Conservation (phyloP, 2,797 vertebrate genomes). For the Protosalanx chinensis region DNA sequence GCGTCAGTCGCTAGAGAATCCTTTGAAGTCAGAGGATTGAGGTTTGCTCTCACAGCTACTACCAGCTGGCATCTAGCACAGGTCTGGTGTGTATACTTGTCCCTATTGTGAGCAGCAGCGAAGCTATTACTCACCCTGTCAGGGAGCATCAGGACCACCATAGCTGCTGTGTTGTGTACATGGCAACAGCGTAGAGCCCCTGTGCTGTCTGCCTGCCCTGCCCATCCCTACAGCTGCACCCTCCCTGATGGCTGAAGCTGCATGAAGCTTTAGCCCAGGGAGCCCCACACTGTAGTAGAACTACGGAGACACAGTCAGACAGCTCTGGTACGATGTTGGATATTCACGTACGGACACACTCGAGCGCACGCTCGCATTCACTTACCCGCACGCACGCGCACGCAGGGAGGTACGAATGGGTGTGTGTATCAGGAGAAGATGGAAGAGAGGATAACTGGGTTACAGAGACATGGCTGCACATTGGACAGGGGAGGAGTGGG, state of each 20-base stretch:
- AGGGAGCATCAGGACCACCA: constrained; percentile 7
- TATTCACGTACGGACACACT: background rate
- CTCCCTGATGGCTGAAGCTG: too few relatives aligned
- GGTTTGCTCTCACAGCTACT: too few relatives aligned
- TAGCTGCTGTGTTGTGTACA: too few relatives aligned
- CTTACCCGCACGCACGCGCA: background rate
- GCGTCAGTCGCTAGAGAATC: too few relatives aligned
- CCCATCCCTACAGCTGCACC: too few relatives aligned
- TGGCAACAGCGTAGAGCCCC: too few relatives aligned
- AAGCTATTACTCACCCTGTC: constrained; percentile 46
- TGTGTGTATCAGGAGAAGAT: constrained; percentile 6
- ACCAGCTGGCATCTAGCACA: constrained; percentile 36
- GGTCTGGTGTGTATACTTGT: constrained; percentile 41
- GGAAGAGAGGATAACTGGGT: constrained; percentile 4
- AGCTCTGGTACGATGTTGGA: background rate
- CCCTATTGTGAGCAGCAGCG: constrained; percentile 52
- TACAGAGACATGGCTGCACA: constrained; percentile 12
- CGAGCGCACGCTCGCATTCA: background rate
- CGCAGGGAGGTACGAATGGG: constrained; percentile 23
- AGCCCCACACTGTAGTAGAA: too few relatives aligned
- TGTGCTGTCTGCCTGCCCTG: too few relatives aligned
- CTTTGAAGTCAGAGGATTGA: too few relatives aligned
- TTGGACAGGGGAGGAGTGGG: background rate
- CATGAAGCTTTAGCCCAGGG: too few relatives aligned
- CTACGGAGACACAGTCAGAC: constrained; percentile 26